Evolutionary conservation across 2,888 invertebrate species (phyloP).

Genomic region (Phyllotreta cruciferae): DNA sequence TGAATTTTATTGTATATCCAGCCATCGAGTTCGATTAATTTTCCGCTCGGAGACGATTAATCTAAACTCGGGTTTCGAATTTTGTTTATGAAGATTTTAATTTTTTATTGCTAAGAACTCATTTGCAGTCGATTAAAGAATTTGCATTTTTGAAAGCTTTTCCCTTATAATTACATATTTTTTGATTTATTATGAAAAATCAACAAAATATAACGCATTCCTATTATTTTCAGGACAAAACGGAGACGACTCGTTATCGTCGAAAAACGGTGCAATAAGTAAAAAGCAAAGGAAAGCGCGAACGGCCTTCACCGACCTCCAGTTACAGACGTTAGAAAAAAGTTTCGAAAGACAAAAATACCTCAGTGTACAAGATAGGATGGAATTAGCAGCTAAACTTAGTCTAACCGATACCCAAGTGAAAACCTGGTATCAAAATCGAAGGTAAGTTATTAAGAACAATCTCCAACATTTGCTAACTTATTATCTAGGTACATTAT

Average conservation of each 20-base stretch:
- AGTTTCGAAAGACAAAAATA: constrained; percentile 97
- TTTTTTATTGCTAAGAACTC: background rate
- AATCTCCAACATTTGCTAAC: no score
- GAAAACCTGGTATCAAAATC: constrained; percentile 99
- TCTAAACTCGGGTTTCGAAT: constrained; percentile 12
- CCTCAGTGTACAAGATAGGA: constrained; percentile 94
- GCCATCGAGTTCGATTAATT: constrained; percentile 27
- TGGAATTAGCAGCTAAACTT: constrained; percentile 96
- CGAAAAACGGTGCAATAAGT: constrained; percentile 66
- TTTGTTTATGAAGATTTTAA: constrained; percentile 6
- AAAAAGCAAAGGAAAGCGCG: constrained; percentile 97
- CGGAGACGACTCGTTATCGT: constrained; percentile 79
- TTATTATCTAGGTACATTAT: no score
- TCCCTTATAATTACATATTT: no score
- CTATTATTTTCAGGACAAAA: constrained; percentile 73
- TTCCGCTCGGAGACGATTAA: constrained; percentile 20
- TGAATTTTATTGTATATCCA: constrained; percentile 17
- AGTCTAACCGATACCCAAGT: constrained; percentile 98
- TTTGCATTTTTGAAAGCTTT: no score
- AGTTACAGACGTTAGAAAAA: constrained; percentile 94
- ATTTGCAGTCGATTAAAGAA: no score
- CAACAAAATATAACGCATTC: no score
- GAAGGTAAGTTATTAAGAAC: constrained; percentile 73
- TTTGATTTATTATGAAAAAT: no score
- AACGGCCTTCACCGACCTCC: constrained; percentile 98